Evolutionary conservation across 1,140 invertebrate species (phyloP).

Genomic region (Tribolium madens): DNA sequence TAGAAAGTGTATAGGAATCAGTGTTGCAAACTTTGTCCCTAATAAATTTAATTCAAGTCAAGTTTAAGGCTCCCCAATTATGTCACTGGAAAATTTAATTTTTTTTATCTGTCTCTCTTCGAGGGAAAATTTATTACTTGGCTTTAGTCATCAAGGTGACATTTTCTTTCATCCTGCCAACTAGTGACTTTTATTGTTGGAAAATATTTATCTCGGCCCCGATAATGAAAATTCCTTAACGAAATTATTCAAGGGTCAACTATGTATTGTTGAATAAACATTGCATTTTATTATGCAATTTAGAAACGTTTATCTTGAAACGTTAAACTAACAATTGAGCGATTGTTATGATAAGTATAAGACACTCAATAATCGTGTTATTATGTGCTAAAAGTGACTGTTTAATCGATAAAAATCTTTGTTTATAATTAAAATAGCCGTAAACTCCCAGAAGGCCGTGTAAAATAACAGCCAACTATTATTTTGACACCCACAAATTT

Average conservation of each 20-base stretch:
- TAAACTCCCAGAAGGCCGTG: too few species aligned
- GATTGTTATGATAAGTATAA: constrained; percentile 4
- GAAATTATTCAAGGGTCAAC: background rate
- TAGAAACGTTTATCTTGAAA: background rate
- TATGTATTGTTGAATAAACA: background rate
- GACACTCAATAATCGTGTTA: background rate
- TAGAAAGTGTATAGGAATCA: background rate
- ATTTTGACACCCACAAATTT: too few species aligned
- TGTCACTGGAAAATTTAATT: too few species aligned
- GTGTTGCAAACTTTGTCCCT: too few species aligned
- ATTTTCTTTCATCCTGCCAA: background rate
- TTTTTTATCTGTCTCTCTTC: too few species aligned
- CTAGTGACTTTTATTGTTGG: too few species aligned
- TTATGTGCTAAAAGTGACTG: background rate
- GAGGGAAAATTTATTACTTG: too few species aligned
- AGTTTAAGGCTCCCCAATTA: background rate
- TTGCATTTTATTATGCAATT: background rate
- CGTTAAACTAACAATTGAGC: background rate
- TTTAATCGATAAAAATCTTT: constrained; percentile 1
- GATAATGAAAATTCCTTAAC: background rate
- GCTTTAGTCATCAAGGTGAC: background rate
- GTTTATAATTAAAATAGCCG: background rate
- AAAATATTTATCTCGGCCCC: background rate
- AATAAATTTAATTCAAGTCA: background rate
- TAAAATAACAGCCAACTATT: too few species aligned